phyloP scores from a whole-genome alignment of 2,888 invertebrate genomes.

The Eremobia ochroleuca region DNA sequence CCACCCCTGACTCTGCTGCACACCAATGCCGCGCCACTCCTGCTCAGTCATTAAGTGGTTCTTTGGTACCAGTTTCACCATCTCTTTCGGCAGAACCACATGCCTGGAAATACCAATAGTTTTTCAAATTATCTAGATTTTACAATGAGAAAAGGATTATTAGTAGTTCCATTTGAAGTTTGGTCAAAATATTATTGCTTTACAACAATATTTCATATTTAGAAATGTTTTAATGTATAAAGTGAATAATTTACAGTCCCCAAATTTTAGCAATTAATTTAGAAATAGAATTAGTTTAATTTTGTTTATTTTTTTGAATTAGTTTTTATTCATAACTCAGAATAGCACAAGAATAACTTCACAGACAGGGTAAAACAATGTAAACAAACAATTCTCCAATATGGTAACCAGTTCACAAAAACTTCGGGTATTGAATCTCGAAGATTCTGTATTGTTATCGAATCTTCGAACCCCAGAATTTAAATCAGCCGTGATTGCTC shows the following conservation, averaged over 20 bases:
- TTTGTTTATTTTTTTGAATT: too few relatives aligned
- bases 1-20: slow-evolving; percentile 99
- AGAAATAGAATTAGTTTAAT: too few relatives aligned
- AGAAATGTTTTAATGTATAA: neutral
- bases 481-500: neutral
- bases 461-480: neutral
- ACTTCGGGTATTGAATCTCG: neutral
- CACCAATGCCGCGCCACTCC: slow-evolving; percentile 98
- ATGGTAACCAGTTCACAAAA: neutral
- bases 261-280: neutral
- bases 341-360: neutral
- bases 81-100: slow-evolving; percentile 98
- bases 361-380: neutral
- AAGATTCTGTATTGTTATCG: neutral
- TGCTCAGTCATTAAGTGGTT: slow-evolving; percentile 98
- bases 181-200: neutral
- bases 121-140: neutral
- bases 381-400: neutral
- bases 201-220: neutral
- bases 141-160: neutral
- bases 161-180: neutral
- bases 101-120: slow-evolving; percentile 92
- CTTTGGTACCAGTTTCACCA: slow-evolving; percentile 97
- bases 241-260: neutral
- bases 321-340: neutral